Evolutionary conservation across 2,797 vertebrate genomes (phyloP).

Genomic region (Pachyuromys duprasi): DNA sequence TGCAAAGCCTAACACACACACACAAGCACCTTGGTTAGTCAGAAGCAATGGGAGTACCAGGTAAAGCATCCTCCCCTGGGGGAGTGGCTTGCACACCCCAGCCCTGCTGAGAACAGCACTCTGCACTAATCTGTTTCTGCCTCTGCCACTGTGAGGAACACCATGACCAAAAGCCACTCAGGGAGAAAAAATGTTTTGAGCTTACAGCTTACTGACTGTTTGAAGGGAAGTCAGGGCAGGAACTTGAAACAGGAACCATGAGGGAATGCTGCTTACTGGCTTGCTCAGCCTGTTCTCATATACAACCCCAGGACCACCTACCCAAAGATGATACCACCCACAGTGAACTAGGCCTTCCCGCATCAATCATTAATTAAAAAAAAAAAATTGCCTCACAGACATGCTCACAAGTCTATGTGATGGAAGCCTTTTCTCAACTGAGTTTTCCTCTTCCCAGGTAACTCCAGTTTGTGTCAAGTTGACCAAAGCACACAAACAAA

Average conservation of each 20-base stretch:
- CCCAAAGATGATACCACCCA: neutral
- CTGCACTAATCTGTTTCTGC: neutral
- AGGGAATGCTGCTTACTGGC: too few relatives aligned
- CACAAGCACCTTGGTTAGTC: neutral
- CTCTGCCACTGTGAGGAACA: neutral
- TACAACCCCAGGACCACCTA: neutral
- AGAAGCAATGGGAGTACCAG: neutral
- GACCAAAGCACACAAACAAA: too few relatives aligned
- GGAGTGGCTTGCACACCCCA: accelerated
- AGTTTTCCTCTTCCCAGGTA: neutral
- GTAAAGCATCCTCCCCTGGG: neutral
- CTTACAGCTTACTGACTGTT: neutral
- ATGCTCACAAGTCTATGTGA: neutral
- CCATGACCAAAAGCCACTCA: neutral
- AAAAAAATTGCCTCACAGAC: neutral
- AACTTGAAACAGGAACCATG: neutral
- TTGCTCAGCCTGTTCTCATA: neutral
- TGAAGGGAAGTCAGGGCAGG: neutral
- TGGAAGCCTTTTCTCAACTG: neutral
- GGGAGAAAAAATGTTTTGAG: neutral
- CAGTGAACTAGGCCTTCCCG: neutral
- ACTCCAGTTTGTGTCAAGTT: neutral
- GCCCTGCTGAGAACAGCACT: neutral
- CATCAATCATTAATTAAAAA: neutral
- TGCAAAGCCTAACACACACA: neutral